A percentile compares a stretch with the other conserved stretches of the same genome.
Conservation (phyloP, 2,797 vertebrate genomes). For the Hydrophis major region DNA sequence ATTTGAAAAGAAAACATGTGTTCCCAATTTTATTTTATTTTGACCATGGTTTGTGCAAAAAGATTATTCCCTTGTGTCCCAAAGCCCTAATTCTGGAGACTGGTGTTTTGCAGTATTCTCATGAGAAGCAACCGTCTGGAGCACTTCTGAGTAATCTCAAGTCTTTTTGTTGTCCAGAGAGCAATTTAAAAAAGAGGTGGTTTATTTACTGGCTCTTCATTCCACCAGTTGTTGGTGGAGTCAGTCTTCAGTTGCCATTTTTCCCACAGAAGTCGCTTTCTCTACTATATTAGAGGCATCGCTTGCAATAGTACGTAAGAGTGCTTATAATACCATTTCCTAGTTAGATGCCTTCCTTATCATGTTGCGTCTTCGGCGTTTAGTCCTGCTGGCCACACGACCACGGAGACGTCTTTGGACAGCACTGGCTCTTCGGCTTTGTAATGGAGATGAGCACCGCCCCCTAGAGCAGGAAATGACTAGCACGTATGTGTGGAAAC, state of each 20-base stretch:
- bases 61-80: background rate
- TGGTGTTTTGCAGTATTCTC: background rate
- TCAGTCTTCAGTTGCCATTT: background rate
- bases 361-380: background rate
- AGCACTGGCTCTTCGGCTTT: too few species aligned
- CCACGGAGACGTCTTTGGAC: too few species aligned
- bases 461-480: too few species aligned
- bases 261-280: background rate
- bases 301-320: background rate
- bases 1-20: background rate
- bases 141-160: background rate
- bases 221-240: background rate
- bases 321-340: background rate
- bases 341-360: background rate
- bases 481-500: too few species aligned
- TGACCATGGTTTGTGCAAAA: background rate
- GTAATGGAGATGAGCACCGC: too few species aligned
- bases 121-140: background rate
- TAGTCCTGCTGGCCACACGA: too few species aligned
- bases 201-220: background rate
- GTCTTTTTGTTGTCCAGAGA: background rate
- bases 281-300: background rate
- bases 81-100: background rate
- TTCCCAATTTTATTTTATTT: background rate
- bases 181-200: background rate